A percentile compares a stretch with the other conserved stretches of the same genome.
Evolutionary conservation across 1,140 invertebrate genomes (phyloP).

Genomic region (Heliothis virescens): DNA sequence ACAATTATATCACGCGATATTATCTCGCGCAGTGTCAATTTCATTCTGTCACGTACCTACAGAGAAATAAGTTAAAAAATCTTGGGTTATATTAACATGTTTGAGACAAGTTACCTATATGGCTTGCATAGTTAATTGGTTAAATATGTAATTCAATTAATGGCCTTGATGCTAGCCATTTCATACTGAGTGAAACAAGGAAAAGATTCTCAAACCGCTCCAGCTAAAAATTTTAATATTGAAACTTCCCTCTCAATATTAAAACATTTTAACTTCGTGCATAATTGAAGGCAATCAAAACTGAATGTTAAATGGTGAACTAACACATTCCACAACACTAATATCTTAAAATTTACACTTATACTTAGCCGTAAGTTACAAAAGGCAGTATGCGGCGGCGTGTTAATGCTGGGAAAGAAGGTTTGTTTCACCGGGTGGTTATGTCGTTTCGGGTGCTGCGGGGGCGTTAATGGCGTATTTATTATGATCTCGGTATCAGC

Average conservation of each 20-base stretch:
- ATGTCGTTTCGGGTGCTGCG: slow-evolving; percentile 80
- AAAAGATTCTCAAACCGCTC: neutral
- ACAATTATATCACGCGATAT: slow-evolving; percentile 33
- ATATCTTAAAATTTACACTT: slow-evolving; percentile 49
- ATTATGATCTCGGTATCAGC: slow-evolving; percentile 85
- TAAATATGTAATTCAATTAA: too few species aligned
- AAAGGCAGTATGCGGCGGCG: slow-evolving; percentile 18
- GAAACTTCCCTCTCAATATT: neutral
- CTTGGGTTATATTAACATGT: too few species aligned
- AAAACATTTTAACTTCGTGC: slow-evolving; percentile 29
- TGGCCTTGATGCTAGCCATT: too few species aligned
- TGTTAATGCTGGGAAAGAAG: slow-evolving; percentile 12
- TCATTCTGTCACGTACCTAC: neutral
- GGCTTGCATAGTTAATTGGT: too few species aligned
- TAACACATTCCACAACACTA: slow-evolving; percentile 43
- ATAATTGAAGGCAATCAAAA: slow-evolving; percentile 39
- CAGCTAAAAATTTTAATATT: neutral
- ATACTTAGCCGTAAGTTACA: slow-evolving; percentile 6
- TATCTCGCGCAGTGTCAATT: slow-evolving; percentile 1
- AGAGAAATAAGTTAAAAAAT: too few species aligned
- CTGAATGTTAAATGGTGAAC: slow-evolving; percentile 38
- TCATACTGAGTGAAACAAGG: too few species aligned
- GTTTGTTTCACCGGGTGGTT: slow-evolving; percentile 62
- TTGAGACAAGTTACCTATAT: too few species aligned
- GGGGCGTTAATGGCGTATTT: slow-evolving; percentile 85